Percentiles rank a stretch among this genome's conserved stretches.
Evolutionary conservation across 2,888 invertebrate genomes (phyloP).

Genomic region (Lasius platythorax): DNA sequence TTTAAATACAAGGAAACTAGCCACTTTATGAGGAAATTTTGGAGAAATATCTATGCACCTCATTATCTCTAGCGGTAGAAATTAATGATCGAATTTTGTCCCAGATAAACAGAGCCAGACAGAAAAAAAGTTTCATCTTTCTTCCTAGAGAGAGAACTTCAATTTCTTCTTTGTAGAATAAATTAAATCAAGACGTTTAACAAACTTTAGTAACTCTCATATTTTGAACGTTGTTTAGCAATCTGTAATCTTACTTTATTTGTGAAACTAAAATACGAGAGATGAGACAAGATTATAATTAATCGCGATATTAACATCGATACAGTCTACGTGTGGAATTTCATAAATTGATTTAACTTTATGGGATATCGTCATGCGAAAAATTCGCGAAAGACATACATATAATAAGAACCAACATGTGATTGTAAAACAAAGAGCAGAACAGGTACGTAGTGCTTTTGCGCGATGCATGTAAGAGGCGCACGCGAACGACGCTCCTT

Average conservation of each 20-base stretch:
- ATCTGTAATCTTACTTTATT: not conserved
- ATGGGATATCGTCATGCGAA: not conserved
- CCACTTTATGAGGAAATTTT: too few species aligned
- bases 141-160: too few species aligned
- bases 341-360: not conserved
- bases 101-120: too few species aligned
- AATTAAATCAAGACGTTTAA: not conserved
- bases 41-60: too few species aligned
- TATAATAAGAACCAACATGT: not conserved
- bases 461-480: constrained; percentile 20
- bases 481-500: constrained; percentile 34
- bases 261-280: not conserved
- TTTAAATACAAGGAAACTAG: too few species aligned
- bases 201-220: not conserved
- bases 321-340: not conserved
- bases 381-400: not conserved
- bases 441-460: not conserved
- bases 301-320: not conserved
- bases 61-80: too few species aligned
- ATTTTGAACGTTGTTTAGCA: not conserved
- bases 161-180: not conserved
- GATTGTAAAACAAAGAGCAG: constrained; percentile 36
- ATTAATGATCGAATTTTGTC: too few species aligned
- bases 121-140: too few species aligned
- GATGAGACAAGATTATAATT: not conserved